Evolutionary conservation across 2,888 invertebrate species (phyloP).

Genomic region (Ashinkailepas kermadecensis): DNA sequence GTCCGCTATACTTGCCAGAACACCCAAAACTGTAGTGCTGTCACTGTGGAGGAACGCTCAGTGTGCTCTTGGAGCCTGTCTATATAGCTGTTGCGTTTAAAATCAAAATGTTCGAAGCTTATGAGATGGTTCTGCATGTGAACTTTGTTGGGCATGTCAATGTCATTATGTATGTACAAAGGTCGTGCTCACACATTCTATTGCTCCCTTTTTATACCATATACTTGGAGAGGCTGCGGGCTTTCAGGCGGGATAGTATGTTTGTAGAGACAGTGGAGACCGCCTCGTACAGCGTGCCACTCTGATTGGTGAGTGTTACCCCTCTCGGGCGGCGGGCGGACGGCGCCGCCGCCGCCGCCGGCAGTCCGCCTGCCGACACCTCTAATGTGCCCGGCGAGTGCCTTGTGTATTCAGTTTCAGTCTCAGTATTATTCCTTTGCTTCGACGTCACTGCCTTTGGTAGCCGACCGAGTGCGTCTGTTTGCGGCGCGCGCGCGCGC

Average conservation of each 20-base stretch:
- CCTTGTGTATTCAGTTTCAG: constrained; percentile 14
- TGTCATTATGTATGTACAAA: constrained; percentile 23
- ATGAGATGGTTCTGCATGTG: not conserved
- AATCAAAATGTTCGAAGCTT: constrained; percentile 21
- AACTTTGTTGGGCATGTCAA: constrained; percentile 1
- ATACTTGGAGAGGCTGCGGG: constrained; percentile 13
- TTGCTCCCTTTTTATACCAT: constrained; percentile 22
- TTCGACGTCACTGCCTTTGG: constrained; percentile 18
- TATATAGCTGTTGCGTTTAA: constrained; percentile 20
- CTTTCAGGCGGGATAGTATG: constrained; percentile 13
- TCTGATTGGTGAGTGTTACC: not conserved
- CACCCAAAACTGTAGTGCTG: not conserved
- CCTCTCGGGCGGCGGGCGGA: not conserved
- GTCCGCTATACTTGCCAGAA: not conserved
- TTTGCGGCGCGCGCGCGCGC: too few relatives aligned
- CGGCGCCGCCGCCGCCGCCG: not conserved
- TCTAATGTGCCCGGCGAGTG: not conserved
- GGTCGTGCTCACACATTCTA: constrained; percentile 19
- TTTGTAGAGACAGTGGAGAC: constrained; percentile 13
- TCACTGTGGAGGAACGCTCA: not conserved
- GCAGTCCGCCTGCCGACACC: not conserved
- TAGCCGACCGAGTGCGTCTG: not conserved
- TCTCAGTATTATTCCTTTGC: constrained; percentile 21
- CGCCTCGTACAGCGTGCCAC: not conserved
- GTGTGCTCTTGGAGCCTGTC: not conserved